phyloP scores from a whole-genome alignment of 2,888 invertebrate species.

The Bugulina stolonifera region DNA sequence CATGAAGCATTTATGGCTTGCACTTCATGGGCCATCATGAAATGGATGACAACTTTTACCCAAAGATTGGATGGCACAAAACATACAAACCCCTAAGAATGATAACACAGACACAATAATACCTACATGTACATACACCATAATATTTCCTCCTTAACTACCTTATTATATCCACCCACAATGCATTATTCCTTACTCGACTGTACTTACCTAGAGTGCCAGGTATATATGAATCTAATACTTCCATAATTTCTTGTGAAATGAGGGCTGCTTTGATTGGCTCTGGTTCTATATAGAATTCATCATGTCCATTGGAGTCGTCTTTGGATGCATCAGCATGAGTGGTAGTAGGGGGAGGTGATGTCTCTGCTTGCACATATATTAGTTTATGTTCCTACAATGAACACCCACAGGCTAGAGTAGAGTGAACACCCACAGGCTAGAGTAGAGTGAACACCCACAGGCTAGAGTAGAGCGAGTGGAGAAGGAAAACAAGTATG shows the following conservation, averaged over 20 bases:
- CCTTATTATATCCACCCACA: not conserved
- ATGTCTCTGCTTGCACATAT: constrained; percentile 10
- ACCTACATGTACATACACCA: not conserved
- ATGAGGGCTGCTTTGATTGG: constrained; percentile 26
- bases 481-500: too few species aligned
- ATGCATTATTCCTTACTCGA: too few species aligned
- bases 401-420: not conserved
- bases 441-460: not conserved
- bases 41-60: too few species aligned
- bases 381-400: constrained; percentile 23
- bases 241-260: constrained; percentile 23
- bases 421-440: not conserved
- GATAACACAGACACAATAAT: too few species aligned
- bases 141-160: not conserved
- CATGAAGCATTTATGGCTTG: too few species aligned
- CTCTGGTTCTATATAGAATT: not conserved
- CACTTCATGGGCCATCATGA: too few species aligned
- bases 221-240: constrained; percentile 12
- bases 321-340: not conserved
- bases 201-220: constrained; percentile 15
- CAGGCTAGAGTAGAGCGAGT: too few species aligned
- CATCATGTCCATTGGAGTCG: not conserved
- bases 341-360: not conserved
- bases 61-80: too few species aligned
- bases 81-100: too few species aligned